These are phyloP conservation scores for Alitta virens DNA, from an alignment of 2,888 invertebrate species.

Conservation along the genomic window DNA sequence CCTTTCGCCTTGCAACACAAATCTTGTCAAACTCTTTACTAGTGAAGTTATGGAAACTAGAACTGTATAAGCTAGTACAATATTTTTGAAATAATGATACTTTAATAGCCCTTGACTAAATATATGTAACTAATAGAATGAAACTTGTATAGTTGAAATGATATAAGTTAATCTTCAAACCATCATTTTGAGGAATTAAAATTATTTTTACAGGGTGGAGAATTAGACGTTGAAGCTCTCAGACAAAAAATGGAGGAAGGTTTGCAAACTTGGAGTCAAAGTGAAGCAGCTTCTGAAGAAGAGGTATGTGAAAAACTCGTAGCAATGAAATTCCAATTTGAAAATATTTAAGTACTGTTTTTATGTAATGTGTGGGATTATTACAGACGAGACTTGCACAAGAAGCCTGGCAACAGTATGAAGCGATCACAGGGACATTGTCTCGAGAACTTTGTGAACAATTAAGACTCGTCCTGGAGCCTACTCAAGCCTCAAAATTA, in stretches of 20 bases:
- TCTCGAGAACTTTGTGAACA: slow-evolving; percentile 90
- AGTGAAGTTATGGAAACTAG: too few relatives aligned
- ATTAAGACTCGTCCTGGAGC: slow-evolving; percentile 88
- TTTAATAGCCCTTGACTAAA: too few relatives aligned
- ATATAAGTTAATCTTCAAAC: too few relatives aligned
- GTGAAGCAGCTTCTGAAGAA: slow-evolving; percentile 28
- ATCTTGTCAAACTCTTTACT: too few relatives aligned
- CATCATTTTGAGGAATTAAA: too few relatives aligned
- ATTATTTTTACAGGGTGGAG: slow-evolving; percentile 60
- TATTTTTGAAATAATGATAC: too few relatives aligned
- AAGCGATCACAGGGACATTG: slow-evolving; percentile 58
- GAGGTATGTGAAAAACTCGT: slow-evolving; percentile 39
- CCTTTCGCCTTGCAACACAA: too few relatives aligned
- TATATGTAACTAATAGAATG: too few relatives aligned
- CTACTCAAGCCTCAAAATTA: slow-evolving; percentile 85
- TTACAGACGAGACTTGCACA: slow-evolving; percentile 16
- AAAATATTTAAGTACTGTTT: too few relatives aligned
- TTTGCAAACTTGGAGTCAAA: slow-evolving; percentile 58
- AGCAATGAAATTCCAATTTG: too few relatives aligned
- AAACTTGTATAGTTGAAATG: too few relatives aligned
- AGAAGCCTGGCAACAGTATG: slow-evolving; percentile 52
- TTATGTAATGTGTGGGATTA: neutral
- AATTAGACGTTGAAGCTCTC: slow-evolving; percentile 58
- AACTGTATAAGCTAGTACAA: too few relatives aligned
- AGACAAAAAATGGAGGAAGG: slow-evolving; percentile 61